Evolutionary conservation across 2,888 invertebrate species (phyloP).

Genomic region (Podabrus alpinus): DNA sequence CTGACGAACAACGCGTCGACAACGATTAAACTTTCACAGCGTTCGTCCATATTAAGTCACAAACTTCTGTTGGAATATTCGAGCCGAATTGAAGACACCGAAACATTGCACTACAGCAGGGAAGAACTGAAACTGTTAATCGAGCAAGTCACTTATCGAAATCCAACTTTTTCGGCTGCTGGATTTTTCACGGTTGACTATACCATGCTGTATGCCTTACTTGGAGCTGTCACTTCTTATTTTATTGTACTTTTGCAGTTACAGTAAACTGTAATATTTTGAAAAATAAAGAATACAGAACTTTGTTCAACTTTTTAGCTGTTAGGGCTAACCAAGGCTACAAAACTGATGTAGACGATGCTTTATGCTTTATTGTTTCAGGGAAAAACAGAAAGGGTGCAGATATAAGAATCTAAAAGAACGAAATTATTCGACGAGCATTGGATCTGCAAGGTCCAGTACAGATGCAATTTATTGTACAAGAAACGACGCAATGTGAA

Average conservation of each 20-base stretch:
- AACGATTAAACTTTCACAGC: not conserved
- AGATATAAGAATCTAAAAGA: too few species aligned
- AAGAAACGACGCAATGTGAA: too few species aligned
- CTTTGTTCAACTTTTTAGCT: too few species aligned
- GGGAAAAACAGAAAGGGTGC: too few species aligned
- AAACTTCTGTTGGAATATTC: constrained; percentile 8
- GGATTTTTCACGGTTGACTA: constrained; percentile 31
- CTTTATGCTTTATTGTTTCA: too few species aligned
- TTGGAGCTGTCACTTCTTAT: constrained; percentile 28
- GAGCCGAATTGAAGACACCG: not conserved
- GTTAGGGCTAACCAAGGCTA: too few species aligned
- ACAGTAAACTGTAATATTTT: not conserved
- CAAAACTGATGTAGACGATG: too few species aligned
- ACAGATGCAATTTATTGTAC: too few species aligned
- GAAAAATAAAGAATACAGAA: not conserved
- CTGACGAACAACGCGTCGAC: not conserved
- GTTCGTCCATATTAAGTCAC: constrained; percentile 2
- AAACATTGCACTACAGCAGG: not conserved
- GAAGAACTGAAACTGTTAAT: constrained; percentile 11
- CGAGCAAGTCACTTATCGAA: constrained; percentile 9
- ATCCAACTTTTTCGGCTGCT: constrained; percentile 27
- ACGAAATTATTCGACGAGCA: too few species aligned
- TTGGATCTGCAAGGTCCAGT: too few species aligned
- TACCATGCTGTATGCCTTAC: constrained; percentile 23
- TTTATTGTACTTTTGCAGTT: constrained; percentile 29